phyloP scores from a whole-genome alignment of 2,113 vertebrate genomes.

The Anser brachyrhynchus region DNA sequence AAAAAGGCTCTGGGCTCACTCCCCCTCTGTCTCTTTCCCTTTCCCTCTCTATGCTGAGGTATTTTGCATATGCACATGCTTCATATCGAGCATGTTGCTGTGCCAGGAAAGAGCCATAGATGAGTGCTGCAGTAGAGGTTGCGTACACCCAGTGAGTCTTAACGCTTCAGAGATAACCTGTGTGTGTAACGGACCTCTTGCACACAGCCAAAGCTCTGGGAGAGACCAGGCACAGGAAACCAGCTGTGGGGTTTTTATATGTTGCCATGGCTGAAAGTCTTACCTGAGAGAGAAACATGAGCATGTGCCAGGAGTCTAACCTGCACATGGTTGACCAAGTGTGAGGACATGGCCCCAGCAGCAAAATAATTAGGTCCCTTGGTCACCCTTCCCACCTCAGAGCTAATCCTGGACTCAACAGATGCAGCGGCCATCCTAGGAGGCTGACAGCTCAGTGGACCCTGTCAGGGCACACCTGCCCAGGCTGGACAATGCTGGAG shows the following conservation, averaged over 20 bases:
- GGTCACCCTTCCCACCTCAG: background rate
- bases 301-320: background rate
- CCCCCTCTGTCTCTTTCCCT: accelerated
- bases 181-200: background rate
- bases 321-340: background rate
- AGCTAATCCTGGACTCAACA: background rate
- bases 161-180: background rate
- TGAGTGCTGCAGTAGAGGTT: background rate
- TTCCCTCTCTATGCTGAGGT: too few relatives aligned
- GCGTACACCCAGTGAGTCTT: background rate
- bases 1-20: background rate
- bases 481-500: background rate
- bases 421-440: background rate
- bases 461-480: background rate
- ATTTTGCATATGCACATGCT: background rate
- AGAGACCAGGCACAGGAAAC: background rate
- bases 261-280: background rate
- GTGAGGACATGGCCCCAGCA: background rate
- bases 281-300: background rate
- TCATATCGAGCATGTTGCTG: background rate
- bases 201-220: background rate
- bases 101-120: background rate
- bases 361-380: background rate
- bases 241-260: background rate
- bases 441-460: background rate